Base-by-base conservation (phyloP, 2,888 invertebrate genomes). In the Prostheceraeus crozeri region DNA sequence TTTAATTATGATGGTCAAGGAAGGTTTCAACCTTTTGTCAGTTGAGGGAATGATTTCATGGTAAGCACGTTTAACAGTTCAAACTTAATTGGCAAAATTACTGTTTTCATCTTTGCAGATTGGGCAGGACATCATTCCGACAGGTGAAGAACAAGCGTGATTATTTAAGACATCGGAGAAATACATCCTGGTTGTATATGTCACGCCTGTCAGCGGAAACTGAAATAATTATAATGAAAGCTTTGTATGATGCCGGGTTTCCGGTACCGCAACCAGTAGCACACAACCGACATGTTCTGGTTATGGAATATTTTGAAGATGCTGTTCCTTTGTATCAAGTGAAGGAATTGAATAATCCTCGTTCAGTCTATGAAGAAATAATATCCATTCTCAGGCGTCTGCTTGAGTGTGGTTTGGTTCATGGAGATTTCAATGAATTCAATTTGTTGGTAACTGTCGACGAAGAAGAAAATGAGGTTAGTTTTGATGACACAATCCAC, bases 371-470 rank as follows among this genome's bases (percentile, higher is more conserved):
- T 72, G 89, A 90, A 69, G 86, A 90, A 69, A 81, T 96, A 61
- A 94, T 98, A 94, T 83, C 87, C 68, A 79, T 96, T 27, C 86
- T 98, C 52, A 84, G 94, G 0, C 82, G 84, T 35, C 81, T 99
- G 56, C 98, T 86, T 23, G 86, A 88, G 78, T 85, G 87, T 69
- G 98, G 98, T 0, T 88, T 99, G 1, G 96, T 99, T 68, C 98
- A 98, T 75, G 89, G 94, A 0, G 98, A 98, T 80, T 98, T 94
- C 76, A 98, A 99, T 73, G 98, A 98, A 78, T 98, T 99, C 77
- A 98, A 98, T 76, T 83, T 99, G 63, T 89, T 99, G 85, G 62
- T 82, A 14, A 70, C 19, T 30, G 59, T 21, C 4, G 23, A 10
- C 6, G 6, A 11, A 2, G 8, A 3, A 4, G 35, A 11, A 4